Evolutionary conservation across 2,797 vertebrate genomes (phyloP), one percentile per base, ranked within the genome.

Genomic region (Pseudochromis fuscus): DNA sequence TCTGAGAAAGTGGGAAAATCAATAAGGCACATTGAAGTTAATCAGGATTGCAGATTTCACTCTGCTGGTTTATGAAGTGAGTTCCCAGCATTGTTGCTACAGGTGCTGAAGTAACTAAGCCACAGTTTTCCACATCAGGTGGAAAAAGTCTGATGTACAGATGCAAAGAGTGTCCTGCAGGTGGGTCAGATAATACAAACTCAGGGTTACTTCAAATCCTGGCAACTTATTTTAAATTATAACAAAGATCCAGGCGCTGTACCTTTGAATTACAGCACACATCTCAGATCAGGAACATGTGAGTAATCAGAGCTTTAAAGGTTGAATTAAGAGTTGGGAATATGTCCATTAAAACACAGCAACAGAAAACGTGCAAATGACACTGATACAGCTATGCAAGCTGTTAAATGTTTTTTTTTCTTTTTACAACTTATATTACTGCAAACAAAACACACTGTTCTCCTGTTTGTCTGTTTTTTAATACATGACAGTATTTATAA

Each of bases 11-110:
- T 33, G 30, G 31, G 27, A 65, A 72, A 79, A 51, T 50, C 24
- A 62, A 46, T 72, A 9, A 4, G 27, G 44, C 50, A 51, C 49
- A 44, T 67, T 40, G 49, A 62, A 77, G 16, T 67, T 45, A 40
- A 76, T 48, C 16, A 30, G 38, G 24, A 75, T 25, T 35, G 24
- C 65, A 46, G 45, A 72, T 72, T 68, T 56, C 15, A 45, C 37
- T 48, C 18, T 19, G 31, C 44, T 2, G 12, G 10, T 52, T 42
- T 21, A 33, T 44, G 10, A 59, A 61, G 73, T 50, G 48, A 52
- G 11, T 19, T n/a, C 18, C 8, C 2, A 1, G 30, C 3, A 28
- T 21, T 23, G 42, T 23, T 11, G 2, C 33, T 35, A 12, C 51
- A 46, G 42, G 33, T 46, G 42, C 73, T 62, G 52, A 27, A 40